phyloP scores from a whole-genome alignment of 2,888 invertebrate species.

The Aelia acuminata region DNA sequence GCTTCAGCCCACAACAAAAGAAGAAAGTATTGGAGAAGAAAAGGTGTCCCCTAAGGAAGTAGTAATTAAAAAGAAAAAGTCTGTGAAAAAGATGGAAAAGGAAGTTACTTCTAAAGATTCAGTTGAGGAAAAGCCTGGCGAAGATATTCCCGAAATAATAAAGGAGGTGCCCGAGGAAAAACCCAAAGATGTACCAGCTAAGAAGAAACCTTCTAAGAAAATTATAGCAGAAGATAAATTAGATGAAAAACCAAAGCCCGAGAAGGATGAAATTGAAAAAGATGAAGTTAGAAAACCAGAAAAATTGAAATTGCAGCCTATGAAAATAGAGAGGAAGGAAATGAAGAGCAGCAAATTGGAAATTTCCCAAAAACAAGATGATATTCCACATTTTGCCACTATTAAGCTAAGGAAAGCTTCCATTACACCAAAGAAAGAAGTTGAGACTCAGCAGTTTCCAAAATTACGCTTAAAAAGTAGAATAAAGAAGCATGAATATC shows the following conservation, averaged over 20 bases:
- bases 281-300: constrained; percentile 50
- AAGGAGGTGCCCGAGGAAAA: constrained; percentile 59
- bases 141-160: constrained; percentile 61
- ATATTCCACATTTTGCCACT: constrained; percentile 76
- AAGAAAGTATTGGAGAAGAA: constrained; percentile 1
- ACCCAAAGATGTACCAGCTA: constrained; percentile 59
- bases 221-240: neutral
- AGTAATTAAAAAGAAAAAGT: constrained; percentile 66
- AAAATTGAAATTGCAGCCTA: constrained; percentile 71
- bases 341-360: constrained; percentile 69
- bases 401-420: constrained; percentile 78
- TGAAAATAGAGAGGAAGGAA: constrained; percentile 76
- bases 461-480: constrained; percentile 72
- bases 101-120: constrained; percentile 60
- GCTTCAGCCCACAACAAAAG: neutral
- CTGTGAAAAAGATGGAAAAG: constrained; percentile 62
- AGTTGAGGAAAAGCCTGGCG: constrained; percentile 64
- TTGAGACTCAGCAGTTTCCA: constrained; percentile 68
- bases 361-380: constrained; percentile 76
- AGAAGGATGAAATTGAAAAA: neutral
- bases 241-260: constrained; percentile 46
- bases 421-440: constrained; percentile 68
- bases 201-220: constrained; percentile 60
- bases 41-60: neutral
- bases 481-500: constrained; percentile 70